Conservation (phyloP, 2,888 invertebrate species). For the Epinotia ramella region DNA sequence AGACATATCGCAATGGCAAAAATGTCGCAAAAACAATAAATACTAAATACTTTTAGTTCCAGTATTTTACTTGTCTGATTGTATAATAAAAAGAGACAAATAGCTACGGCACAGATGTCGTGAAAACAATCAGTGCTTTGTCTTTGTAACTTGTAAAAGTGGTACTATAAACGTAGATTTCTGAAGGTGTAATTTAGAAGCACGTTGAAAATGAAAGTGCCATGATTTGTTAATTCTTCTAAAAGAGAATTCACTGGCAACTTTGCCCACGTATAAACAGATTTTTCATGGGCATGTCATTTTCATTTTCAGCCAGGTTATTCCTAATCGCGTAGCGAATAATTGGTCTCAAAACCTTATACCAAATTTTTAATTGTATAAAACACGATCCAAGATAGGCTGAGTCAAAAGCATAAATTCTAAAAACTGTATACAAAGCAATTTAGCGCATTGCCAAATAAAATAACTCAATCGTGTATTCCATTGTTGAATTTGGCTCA, state of each 20-base stretch:
- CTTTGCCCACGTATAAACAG: not conserved
- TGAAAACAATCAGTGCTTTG: not conserved
- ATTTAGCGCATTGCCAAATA: constrained; percentile 8
- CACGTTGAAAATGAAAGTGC: constrained; percentile 18
- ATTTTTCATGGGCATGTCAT: not conserved
- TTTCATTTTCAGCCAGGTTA: constrained; percentile 24
- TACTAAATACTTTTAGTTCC: no score
- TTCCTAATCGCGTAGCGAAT: constrained; percentile 24
- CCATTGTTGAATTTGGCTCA: constrained; percentile 11
- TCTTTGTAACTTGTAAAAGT: constrained; percentile 10
- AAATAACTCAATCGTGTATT: constrained; percentile 16
- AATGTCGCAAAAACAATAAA: not conserved
- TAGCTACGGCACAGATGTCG: not conserved
- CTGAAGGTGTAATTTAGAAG: constrained; percentile 24
- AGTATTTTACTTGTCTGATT: no score
- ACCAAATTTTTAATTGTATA: constrained; percentile 41
- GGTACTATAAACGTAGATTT: not conserved
- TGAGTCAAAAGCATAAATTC: constrained; percentile 9
- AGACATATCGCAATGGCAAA: not conserved
- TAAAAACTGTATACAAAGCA: not conserved
- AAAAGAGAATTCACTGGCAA: not conserved
- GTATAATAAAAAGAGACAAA: not conserved
- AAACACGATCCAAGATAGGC: not conserved
- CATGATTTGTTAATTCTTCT: not conserved
- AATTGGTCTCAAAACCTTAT: constrained; percentile 46